Base-by-base conservation (phyloP, 1,140 invertebrate species). In the Pectinophora gossypiella region DNA sequence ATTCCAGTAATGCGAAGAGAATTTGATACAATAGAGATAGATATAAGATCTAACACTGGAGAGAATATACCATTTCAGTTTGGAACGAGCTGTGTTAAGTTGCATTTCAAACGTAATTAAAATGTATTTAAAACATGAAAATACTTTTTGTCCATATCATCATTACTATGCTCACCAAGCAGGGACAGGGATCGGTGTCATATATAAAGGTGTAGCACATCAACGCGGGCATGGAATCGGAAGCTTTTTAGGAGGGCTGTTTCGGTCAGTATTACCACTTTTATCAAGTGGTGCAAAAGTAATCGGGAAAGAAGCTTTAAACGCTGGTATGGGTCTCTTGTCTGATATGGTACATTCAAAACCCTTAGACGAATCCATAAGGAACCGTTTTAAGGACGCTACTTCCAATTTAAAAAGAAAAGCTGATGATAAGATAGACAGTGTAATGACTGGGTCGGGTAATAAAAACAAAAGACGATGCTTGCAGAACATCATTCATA, bases 31-130 rank as follows among this genome's bases (percentile, higher is more conserved):
- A 63, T 72, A 19, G 65, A 68, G 60, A 65, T 68, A 62, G 66
- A 68, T 72, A 71, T 67, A 71, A 68, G 64, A 59, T 32, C 61
- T 27, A 64, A 52, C 51, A 64, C 57, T 20, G 65, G 65, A 15
- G 22, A 59, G 61, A 56, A 57, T 19, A 56, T 73, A 58, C 70
- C 66, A 76, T 76, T 76, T 48, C 60, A 76, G 42, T 73, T 68
- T 64, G 68, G 70, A 36, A 68, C 68, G 49, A 57, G 64, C 57
- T 64, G 61, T 48, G 22, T 65, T 55, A 60, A 57, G 46, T 55
- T 66, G 18, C 64, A 66, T 45, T 73, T 64, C 42, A 59, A 35
- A 61, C 27, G 7, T 2, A 32, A 7, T 52, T 47, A 58, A 48
- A 49, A 54, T 55, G 51, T 48, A 48, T 50, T 46, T 20, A 12